phyloP scores from a whole-genome alignment of 2,888 invertebrate species.

The Ormia ochracea region DNA sequence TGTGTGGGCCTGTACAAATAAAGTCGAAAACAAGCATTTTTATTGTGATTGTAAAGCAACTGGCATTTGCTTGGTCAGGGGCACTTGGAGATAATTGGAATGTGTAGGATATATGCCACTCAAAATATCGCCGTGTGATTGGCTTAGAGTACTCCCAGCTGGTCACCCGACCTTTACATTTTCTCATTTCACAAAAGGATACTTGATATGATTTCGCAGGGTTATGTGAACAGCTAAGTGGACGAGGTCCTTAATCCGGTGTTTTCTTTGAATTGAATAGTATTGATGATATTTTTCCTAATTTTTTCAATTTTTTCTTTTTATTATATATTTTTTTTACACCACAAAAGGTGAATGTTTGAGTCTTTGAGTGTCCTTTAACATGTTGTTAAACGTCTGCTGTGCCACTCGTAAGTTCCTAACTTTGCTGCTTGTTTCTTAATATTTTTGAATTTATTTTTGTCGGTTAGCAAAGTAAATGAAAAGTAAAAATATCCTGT shows the following conservation, averaged over 20 bases:
- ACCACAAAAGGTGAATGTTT: not conserved
- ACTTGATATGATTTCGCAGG: conserved; percentile 23
- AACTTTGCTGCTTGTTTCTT: not conserved
- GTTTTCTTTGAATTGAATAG: conserved; percentile 47
- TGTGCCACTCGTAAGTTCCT: conserved; percentile 5
- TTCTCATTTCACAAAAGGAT: not conserved
- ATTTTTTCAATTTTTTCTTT: not conserved
- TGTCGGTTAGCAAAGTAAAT: conserved; percentile 61
- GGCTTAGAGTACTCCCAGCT: no score
- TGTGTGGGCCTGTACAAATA: no score
- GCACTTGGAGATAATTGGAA: no score
- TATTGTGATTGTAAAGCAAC: no score
- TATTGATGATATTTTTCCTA: conserved; percentile 36
- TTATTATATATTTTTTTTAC: conserved; percentile 28
- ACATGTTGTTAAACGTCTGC: conserved; percentile 19
- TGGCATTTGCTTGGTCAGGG: no score
- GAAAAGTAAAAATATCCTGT: conserved; percentile 63
- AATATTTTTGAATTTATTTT: conserved; percentile 21
- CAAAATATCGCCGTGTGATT: no score
- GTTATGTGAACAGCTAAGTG: conserved; percentile 1
- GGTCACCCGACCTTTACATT: conserved; percentile 10
- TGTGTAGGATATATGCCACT: no score
- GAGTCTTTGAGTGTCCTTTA: not conserved
- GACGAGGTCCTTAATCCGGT: conserved; percentile 7
- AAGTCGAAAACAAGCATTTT: no score